phyloP scores from a whole-genome alignment of 2,888 invertebrate species.

The Spisula subtruncata region DNA sequence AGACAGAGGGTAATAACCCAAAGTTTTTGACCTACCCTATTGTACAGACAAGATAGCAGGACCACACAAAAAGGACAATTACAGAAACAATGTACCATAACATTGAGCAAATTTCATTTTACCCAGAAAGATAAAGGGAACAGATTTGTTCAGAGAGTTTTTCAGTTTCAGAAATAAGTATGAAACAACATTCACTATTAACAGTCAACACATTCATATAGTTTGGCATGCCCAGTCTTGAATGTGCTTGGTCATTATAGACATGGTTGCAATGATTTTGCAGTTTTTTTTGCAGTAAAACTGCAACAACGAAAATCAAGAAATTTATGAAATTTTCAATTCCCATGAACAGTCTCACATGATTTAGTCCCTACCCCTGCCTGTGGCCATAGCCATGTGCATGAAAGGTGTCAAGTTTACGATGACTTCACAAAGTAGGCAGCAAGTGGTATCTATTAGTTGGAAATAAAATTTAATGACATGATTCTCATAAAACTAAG shows the following conservation, averaged over 20 bases:
- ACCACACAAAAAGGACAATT: conserved; percentile 13
- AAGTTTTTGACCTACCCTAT: background rate
- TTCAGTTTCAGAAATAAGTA: no score
- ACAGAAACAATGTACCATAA: background rate
- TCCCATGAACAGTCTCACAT: background rate
- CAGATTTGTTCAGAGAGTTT: no score
- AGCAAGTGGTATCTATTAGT: background rate
- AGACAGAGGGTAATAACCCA: background rate
- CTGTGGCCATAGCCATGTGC: background rate
- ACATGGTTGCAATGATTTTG: no score
- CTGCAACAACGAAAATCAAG: no score
- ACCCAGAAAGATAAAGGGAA: no score
- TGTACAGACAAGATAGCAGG: background rate
- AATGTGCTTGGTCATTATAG: no score
- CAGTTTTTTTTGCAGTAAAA: no score
- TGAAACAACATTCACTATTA: no score
- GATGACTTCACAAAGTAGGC: conserved; percentile 10
- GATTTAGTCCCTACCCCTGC: background rate
- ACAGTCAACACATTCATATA: no score
- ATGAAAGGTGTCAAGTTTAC: conserved; percentile 1
- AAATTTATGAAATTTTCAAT: no score
- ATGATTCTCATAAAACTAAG: conserved; percentile 3
- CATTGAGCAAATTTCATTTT: background rate
- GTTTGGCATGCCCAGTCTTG: no score
- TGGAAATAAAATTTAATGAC: conserved; percentile 12